A percentile compares a stretch with the other conserved stretches of the same genome.
phyloP scores from a whole-genome alignment of 2,888 invertebrate genomes.

The Deilephila elpenor region DNA sequence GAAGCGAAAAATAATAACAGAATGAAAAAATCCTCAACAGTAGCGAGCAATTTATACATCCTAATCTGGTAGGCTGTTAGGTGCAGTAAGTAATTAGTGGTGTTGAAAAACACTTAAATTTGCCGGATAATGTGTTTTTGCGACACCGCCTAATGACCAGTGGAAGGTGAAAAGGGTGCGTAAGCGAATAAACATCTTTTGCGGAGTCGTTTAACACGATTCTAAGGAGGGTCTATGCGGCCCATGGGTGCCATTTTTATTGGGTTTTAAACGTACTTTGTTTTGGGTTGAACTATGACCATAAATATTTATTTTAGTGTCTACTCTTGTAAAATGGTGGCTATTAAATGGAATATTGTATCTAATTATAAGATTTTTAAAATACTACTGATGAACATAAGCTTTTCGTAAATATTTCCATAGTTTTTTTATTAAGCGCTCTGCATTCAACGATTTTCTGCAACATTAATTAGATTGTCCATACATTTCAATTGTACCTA shows the following conservation, averaged over 20 bases:
- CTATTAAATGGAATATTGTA: not conserved
- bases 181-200: constrained; percentile 60
- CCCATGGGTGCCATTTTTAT: constrained; percentile 36
- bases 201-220: constrained; percentile 45
- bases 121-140: constrained; percentile 66
- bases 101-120: constrained; percentile 72
- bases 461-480: too few species aligned
- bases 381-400: too few species aligned
- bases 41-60: constrained; percentile 49
- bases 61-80: constrained; percentile 61
- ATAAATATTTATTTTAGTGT: not conserved
- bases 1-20: constrained; percentile 9
- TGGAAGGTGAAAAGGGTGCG: constrained; percentile 52
- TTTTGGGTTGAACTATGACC: constrained; percentile 11
- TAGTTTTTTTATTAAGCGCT: too few species aligned
- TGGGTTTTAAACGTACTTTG: constrained; percentile 16
- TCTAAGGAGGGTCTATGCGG: constrained; percentile 36
- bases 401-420: too few species aligned
- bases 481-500: too few species aligned
- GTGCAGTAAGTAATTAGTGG: constrained; percentile 67
- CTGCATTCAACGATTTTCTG: too few species aligned
- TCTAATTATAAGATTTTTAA: too few species aligned
- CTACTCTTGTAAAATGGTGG: not conserved
- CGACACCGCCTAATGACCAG: constrained; percentile 61
- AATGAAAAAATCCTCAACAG: constrained; percentile 24